A percentile compares a stretch with the other conserved stretches of the same genome.
Conservation (phyloP, 2,797 vertebrate species). For the Ambastaia sidthimunki region DNA sequence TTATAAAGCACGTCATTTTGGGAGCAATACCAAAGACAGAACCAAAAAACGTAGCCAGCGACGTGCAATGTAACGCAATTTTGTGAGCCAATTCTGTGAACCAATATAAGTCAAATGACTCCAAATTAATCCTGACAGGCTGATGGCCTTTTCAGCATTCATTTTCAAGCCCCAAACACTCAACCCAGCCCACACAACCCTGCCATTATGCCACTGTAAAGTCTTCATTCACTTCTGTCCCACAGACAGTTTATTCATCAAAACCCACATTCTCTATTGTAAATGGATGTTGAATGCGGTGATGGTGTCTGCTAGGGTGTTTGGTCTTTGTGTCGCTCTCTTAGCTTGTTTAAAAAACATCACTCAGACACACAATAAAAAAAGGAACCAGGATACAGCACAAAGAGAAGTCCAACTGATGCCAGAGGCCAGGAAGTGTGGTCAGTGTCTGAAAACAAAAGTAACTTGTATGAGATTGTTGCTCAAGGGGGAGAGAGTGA, state of each 20-base stretch:
- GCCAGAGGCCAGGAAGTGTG: slow-evolving; percentile 40
- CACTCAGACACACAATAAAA: slow-evolving; percentile 15
- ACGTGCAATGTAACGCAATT: background rate
- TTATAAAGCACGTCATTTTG: too few species aligned
- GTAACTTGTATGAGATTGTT: slow-evolving; percentile 37
- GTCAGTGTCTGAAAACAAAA: slow-evolving; percentile 44
- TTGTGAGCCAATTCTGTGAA: background rate
- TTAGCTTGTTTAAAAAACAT: slow-evolving; percentile 11
- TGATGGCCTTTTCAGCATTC: background rate
- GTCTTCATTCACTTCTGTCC: background rate
- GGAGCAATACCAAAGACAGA: too few species aligned
- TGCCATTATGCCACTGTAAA: slow-evolving; percentile 2
- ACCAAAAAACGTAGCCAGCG: too few species aligned
- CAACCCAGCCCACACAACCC: slow-evolving; percentile 8
- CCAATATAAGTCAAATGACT: slow-evolving; percentile 7
- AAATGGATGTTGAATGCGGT: slow-evolving; percentile 20
- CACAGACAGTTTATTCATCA: background rate
- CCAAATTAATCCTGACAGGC: background rate
- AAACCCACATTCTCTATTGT: slow-evolving; percentile 8
- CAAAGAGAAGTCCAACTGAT: slow-evolving; percentile 11
- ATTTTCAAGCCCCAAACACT: slow-evolving; percentile 23
- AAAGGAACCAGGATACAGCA: slow-evolving; percentile 5
- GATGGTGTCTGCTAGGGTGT: background rate
- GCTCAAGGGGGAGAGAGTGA: slow-evolving; percentile 17
- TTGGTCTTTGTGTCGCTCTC: background rate